Base-by-base conservation (phyloP, 1,140 invertebrate genomes). In the Lordiphosa collinella region DNA sequence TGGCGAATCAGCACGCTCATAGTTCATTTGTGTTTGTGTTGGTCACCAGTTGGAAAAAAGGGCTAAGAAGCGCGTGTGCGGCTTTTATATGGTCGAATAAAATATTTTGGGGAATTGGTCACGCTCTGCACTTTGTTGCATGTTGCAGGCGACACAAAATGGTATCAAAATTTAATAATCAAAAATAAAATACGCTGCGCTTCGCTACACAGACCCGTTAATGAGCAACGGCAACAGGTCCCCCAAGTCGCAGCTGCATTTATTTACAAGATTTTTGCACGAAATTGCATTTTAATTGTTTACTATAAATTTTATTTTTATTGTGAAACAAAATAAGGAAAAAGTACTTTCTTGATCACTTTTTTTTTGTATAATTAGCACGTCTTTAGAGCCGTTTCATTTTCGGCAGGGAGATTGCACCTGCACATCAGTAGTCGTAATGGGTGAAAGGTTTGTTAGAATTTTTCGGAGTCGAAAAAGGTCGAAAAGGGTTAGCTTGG, bases 201-300 rank as follows among this genome's bases (percentile, higher is more conserved):
- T 60, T 47, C 10, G 66, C 34, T 66, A 47, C 51, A 47, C 47
- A 40, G 29, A 44, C 62, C 62, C 48, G 62, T 76, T 82, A 82
- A 82, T 82, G 78, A 84, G 76, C 51, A 53, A 38, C 40, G 58
- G 76, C 71, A 60, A 68, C 64, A 59, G 49, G 71, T 61, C 48
- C 35, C 25, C 31, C 41, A 38, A 31, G 13, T 56, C 40, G 49
- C 63, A 57, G 69, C 49, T 73, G 70, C 68, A 47, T 9, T 58
- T 50, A 36, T 4, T n/a, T 18, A 48, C 55, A 63, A 58, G 62
- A 80, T 76, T 80, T 80, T 65, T 60, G 48, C 64, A 51, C 71
- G 56, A 79, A 82, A 80, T 71, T 84, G 54, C 55, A 59, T 84
- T 80, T 82, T 76, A 80, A 80, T 80, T 80, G 52, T 84, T 46